Conservation (phyloP, 2,797 vertebrate species). For the Monodelphis domestica region DNA sequence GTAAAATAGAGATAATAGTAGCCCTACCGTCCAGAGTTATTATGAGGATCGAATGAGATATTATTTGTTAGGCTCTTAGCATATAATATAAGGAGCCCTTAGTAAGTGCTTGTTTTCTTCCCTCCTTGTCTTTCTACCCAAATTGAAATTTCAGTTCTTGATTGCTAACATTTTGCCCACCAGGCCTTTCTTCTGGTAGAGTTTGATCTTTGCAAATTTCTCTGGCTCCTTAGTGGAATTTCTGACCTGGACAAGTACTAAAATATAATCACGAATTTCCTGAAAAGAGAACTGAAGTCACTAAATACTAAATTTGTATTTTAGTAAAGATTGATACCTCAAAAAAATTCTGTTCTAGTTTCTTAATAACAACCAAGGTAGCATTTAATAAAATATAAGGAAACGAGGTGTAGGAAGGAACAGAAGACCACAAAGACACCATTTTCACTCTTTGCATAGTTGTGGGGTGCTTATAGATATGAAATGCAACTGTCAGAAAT, state of each 20-base stretch:
- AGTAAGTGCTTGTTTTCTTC: neutral
- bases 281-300: neutral
- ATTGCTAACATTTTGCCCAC: neutral
- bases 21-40: neutral
- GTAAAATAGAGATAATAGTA: neutral
- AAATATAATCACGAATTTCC: neutral
- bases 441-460: neutral
- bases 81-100: neutral
- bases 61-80: neutral
- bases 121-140: neutral
- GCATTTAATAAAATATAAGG: neutral
- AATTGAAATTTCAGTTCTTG: neutral
- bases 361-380: neutral
- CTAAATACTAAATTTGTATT: neutral
- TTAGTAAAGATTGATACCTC: neutral
- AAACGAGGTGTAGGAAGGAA: neutral
- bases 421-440: neutral
- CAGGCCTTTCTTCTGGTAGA: neutral
- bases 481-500: neutral
- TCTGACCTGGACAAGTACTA: neutral
- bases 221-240: neutral
- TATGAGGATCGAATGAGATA: neutral
- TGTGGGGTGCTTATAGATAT: neutral
- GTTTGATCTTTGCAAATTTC: neutral
- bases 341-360: constrained; percentile 1